These are phyloP conservation scores for Drosophila austrosaltans DNA, from an alignment of 2,888 invertebrate genomes.

Conservation along the genomic window DNA sequence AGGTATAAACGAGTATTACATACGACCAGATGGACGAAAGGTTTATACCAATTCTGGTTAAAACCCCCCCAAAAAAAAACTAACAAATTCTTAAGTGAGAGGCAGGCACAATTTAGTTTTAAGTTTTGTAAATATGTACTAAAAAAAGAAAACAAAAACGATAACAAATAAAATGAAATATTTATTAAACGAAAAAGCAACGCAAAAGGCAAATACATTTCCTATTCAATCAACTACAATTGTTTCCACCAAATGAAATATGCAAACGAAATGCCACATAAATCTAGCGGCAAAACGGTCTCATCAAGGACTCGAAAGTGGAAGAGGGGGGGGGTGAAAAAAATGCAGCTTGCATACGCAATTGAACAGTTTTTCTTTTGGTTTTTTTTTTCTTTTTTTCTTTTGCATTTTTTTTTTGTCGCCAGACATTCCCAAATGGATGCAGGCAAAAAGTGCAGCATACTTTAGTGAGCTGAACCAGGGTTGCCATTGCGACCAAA, in stretches of 20 bases:
- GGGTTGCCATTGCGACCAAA: conserved; percentile 61
- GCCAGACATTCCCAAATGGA: conserved; percentile 57
- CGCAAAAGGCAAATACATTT: conserved; percentile 35
- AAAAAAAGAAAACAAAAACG: conserved; percentile 1
- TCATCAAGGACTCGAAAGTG: conserved; percentile 52
- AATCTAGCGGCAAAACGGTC: conserved; percentile 62
- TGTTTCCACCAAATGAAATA: conserved; percentile 56
- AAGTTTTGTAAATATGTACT: conserved; percentile 60
- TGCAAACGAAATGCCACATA: conserved; percentile 58
- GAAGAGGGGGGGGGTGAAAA: conserved; percentile 2
- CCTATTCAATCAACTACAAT: conserved; percentile 55
- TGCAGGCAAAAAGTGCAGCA: conserved; percentile 61
- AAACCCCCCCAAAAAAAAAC: conserved; percentile 1
- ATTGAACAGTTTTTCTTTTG: conserved; percentile 28
- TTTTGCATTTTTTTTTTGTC: conserved; percentile 26
- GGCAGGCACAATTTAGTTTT: conserved; percentile 47
- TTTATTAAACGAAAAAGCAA: conserved; percentile 56
- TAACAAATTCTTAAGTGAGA: conserved; percentile 24
- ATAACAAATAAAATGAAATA: conserved; percentile 43
- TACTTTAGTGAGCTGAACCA: conserved; percentile 52
- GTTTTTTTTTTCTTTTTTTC: conserved; percentile 38
- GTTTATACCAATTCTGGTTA: conserved; percentile 70
- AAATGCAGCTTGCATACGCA: conserved; percentile 43
- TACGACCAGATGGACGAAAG: conserved; percentile 79
- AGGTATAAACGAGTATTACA: conserved; percentile 81